Conservation (phyloP, 2,888 invertebrate species). For the Tridacna crocea region DNA sequence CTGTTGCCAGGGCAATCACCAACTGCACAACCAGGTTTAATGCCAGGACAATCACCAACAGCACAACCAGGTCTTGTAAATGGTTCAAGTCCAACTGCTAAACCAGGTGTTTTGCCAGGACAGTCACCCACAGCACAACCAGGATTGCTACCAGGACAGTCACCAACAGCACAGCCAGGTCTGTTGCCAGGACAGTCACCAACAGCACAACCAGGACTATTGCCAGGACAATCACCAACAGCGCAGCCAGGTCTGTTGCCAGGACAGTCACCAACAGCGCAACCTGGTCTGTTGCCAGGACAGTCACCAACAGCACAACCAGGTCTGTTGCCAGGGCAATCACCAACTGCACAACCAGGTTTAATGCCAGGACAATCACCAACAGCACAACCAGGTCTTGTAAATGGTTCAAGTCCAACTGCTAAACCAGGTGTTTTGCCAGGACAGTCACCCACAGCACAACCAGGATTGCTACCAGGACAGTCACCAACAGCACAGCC, state of each 20-base stretch:
- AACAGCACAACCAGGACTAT: conserved; percentile 42
- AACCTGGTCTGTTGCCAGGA: conserved; percentile 32
- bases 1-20: conserved; percentile 35
- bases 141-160: conserved; percentile 18
- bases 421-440: conserved; percentile 23
- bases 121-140: conserved; percentile 55
- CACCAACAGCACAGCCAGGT: conserved; percentile 55
- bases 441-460: conserved; percentile 51
- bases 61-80: conserved; percentile 30
- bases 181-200: conserved; percentile 40
- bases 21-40: conserved; percentile 48
- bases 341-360: conserved; percentile 86
- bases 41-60: conserved; percentile 47
- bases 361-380: conserved; percentile 30
- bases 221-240: conserved; percentile 46
- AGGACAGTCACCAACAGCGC: conserved; percentile 41
- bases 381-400: conserved; percentile 46
- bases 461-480: conserved; percentile 32
- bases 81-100: conserved; percentile 32
- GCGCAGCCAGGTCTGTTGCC: conserved; percentile 35
- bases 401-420: conserved; percentile 10
- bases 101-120: conserved; percentile 28
- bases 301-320: conserved; percentile 45
- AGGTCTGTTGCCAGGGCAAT: conserved; percentile 86
- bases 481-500: conserved; percentile 55